Evolutionary conservation across 92 coral and sea anemone genomes (phyloP).

Genomic region (Siderastrea radians): DNA sequence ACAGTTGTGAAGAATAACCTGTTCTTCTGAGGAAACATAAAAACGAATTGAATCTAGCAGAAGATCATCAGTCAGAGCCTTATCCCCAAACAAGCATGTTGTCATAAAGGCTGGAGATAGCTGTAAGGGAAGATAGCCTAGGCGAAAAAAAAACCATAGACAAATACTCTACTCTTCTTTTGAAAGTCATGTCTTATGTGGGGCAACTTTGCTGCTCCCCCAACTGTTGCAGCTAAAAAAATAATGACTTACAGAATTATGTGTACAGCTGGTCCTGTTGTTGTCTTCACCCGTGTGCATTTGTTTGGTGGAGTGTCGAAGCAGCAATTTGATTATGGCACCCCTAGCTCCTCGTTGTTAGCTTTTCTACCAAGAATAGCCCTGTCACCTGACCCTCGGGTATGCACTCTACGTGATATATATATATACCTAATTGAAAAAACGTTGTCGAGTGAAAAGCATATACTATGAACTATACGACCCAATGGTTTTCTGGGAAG

Average conservation of each 20-base stretch:
- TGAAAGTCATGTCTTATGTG: slow-evolving; percentile 60
- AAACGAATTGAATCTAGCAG: slow-evolving; percentile 73
- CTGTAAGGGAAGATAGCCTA: slow-evolving; percentile 46
- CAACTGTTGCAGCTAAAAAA: slow-evolving; percentile 30
- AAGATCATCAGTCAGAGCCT: slow-evolving; percentile 43
- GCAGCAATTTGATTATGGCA: too few relatives aligned
- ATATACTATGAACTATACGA: too few relatives aligned
- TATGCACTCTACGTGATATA: too few relatives aligned
- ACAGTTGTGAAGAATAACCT: slow-evolving; percentile 33
- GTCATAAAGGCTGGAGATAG: slow-evolving; percentile 57
- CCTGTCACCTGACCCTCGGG: too few relatives aligned
- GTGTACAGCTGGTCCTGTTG: too few relatives aligned
- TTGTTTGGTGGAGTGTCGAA: too few relatives aligned
- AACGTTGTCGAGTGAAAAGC: too few relatives aligned
- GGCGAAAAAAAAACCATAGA: slow-evolving; percentile 31
- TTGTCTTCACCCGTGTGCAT: too few relatives aligned
- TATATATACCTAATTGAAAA: too few relatives aligned
- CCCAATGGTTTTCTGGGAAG: too few relatives aligned
- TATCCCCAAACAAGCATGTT: slow-evolving; percentile 66
- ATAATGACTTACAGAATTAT: slow-evolving; percentile 52
- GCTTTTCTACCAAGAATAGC: too few relatives aligned
- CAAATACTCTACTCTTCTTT: slow-evolving; percentile 63
- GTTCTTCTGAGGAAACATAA: slow-evolving; percentile 59
- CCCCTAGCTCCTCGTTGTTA: too few relatives aligned
- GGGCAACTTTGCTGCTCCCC: slow-evolving; percentile 50